Base-by-base conservation (phyloP, 2,797 vertebrate species). In the Micropoecilia bifurca region DNA sequence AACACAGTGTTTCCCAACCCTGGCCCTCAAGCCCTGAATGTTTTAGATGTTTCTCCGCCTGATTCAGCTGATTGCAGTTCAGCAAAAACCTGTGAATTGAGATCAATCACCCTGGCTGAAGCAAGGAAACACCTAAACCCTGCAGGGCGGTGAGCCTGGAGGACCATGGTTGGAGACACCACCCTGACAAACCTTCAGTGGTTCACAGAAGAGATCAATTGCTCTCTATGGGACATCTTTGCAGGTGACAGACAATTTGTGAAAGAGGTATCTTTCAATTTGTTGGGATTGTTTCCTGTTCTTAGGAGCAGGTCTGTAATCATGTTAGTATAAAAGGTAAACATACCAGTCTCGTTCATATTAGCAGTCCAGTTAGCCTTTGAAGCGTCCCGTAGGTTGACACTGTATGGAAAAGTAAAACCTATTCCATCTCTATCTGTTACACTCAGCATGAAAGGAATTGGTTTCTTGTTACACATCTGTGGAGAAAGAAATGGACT, bases 391-490 rank as follows among this genome's bases (percentile, higher is more conserved):
- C 48, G 48, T 0, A 57, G n/a, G 2, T 16, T 63, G 2, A 97
- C 97, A 0, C 2, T 79, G 92, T 95, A 99, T 0, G 98, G 98
- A 79, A 84, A 47, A 22, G 93, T 91, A 83, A 95, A 93, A 0
- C 92, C 94, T 0, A 93, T 93, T 41, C 96, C 93, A 5, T 99
- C 98, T 81, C 94, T 95, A 90, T 99, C 98, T 0, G 87, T 81
- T 41, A 99, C 94, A 13, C 83, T 90, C 75, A 99, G 93, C 2
- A 83, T 28, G 6, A 95, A 91, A 5, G 93, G 86, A 47, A 71
- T 83, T 0, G 97, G 78, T 0, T 96, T 81, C 28, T 87, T 92
- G 82, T 92, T 97, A 88, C 98, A 99, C 71, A 98, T 30, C 93
- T 94, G 80, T 8, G 16, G 39, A 83, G 25, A 78, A 81, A 12